Evolutionary conservation across 2,797 vertebrate genomes (phyloP), one percentile per base, ranked within the genome.

Genomic region (Syndactyla subalaris): DNA sequence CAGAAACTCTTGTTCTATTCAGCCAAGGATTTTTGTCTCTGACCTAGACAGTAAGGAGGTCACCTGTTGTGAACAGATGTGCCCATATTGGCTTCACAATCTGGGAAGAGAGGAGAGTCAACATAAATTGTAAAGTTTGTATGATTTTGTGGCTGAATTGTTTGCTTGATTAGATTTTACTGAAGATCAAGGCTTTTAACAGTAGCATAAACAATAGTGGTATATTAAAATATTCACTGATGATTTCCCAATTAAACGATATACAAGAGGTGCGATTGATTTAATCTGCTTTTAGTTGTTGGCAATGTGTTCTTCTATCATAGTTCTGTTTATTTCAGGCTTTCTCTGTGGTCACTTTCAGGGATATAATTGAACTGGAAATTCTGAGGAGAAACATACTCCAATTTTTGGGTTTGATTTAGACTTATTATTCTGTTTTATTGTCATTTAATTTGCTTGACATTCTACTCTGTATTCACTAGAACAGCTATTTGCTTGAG

Each of bases 381-480:
- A 32, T 17, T 81, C 85, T 93, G 88, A 86, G 76, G 78, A 89
- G n/a, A 91, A 89, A 58, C 88, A 75, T 70, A 62, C n/a, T 65
- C 29, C 22, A 86, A 54, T 95, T 95, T 92, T 88, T 54, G 71
- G 12, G 77, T 92, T 89, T 59, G 71, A 91, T 78, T 85, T 89
- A 79, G 63, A 95, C 54, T 79, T 93, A 78, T 75, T 91, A 85
- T 93, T 89, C 83, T 90, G 87, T 80, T 93, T 43, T 85, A 77
- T 88, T 93, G 96, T 96, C 94, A 82, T 93, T 97, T 96, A 91
- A 95, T 93, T 95, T 95, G 58, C 84, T 95, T 88, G 72, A 58
- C 73, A 92, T 96, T 97, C 96, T 83, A 58, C 52, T 97, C 94
- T 92, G 76, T 95, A 97, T 97, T 97, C 95, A 93, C 85, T 65